Percentiles rank a stretch among this genome's conserved stretches.
Evolutionary conservation across 2,797 vertebrate species (phyloP).

Genomic region (Arrhamphus sclerolepis): DNA sequence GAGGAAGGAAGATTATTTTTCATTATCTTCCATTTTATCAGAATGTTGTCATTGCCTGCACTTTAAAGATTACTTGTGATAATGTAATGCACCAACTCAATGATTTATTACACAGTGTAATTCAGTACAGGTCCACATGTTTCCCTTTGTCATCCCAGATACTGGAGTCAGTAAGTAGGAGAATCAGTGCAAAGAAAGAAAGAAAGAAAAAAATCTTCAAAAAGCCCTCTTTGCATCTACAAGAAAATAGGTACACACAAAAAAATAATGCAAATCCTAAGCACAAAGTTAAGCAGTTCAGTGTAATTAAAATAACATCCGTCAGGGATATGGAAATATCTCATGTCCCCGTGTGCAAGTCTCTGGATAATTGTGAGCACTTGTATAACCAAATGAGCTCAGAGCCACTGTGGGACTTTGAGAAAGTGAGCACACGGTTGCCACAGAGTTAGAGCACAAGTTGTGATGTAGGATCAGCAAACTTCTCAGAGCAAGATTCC

Average conservation of each 20-base stretch:
- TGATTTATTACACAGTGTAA: slow-evolving; percentile 24
- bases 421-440: slow-evolving; percentile 70
- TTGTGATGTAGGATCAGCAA: slow-evolving; percentile 56
- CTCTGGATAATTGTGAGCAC: slow-evolving; percentile 76
- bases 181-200: slow-evolving; percentile 29
- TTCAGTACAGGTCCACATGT: slow-evolving; percentile 15
- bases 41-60: slow-evolving; percentile 17
- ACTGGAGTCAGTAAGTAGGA: slow-evolving; percentile 45
- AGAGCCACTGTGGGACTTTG: slow-evolving; percentile 74
- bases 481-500: slow-evolving; percentile 61
- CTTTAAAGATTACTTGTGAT: slow-evolving; percentile 27
- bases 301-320: slow-evolving; percentile 78
- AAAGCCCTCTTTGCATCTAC: slow-evolving; percentile 38
- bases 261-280: slow-evolving; percentile 65
- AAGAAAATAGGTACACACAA: slow-evolving; percentile 30
- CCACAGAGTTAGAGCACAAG: slow-evolving; percentile 48
- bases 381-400: slow-evolving; percentile 80
- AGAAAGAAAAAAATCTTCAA: slow-evolving; percentile 56
- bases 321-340: slow-evolving; percentile 78
- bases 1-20: slow-evolving; percentile 30
- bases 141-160: slow-evolving; percentile 21
- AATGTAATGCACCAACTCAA: slow-evolving; percentile 34
- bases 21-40: slow-evolving; percentile 39
- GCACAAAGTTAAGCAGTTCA: slow-evolving; percentile 69
- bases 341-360: slow-evolving; percentile 66